Evolutionary conservation across 2,113 vertebrate genomes (phyloP).

Genomic region (Pseudorectes ferrugineus): DNA sequence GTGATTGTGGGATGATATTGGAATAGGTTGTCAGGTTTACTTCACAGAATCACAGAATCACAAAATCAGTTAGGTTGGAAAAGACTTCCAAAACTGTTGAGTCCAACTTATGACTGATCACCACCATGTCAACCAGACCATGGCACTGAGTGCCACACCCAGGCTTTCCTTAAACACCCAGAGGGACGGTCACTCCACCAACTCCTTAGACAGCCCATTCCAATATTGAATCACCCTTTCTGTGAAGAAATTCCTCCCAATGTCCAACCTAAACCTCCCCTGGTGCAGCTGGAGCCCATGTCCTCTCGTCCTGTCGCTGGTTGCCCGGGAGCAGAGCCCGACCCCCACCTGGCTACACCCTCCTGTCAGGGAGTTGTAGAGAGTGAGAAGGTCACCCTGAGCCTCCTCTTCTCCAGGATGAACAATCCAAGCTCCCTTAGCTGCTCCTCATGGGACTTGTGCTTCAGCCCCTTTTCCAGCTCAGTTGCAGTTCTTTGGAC

Average conservation of each 20-base stretch:
- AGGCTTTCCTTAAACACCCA: background rate
- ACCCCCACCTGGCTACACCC: fast-evolving
- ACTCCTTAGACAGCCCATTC: background rate
- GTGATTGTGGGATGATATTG: background rate
- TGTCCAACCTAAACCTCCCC: background rate
- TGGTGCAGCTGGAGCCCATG: fast-evolving
- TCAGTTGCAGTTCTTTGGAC: background rate
- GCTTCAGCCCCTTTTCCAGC: background rate
- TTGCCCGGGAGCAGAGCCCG: background rate
- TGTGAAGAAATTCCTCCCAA: background rate
- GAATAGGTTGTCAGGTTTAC: background rate
- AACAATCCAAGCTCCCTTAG: background rate
- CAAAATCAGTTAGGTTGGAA: background rate
- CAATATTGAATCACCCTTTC: background rate
- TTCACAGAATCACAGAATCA: background rate
- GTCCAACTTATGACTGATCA: background rate
- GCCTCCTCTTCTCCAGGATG: background rate
- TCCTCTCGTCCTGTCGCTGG: background rate
- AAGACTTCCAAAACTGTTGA: background rate
- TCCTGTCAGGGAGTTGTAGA: background rate
- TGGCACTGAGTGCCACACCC: background rate
- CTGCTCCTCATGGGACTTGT: background rate
- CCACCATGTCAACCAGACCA: background rate
- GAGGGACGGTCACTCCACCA: background rate
- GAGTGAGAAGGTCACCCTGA: background rate